A percentile compares a stretch with the other conserved stretches of the same genome.
phyloP scores from a whole-genome alignment of 1,140 invertebrate genomes.

The Leguminivora glycinivorella region DNA sequence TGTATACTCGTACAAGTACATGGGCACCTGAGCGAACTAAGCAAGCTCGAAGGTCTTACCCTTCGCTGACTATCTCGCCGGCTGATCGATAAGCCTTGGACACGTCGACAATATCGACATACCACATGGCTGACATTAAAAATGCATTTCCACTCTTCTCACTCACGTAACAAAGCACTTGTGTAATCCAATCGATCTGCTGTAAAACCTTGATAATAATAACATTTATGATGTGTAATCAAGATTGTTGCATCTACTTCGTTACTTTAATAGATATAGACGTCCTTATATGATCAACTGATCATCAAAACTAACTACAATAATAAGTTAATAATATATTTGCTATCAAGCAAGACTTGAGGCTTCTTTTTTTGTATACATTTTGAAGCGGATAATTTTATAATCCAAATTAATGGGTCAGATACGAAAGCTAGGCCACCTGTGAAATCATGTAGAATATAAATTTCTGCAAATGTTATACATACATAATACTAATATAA shows the following conservation, averaged over 20 bases:
- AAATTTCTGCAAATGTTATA: not conserved
- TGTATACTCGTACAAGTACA: not conserved
- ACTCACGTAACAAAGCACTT: constrained; percentile 23
- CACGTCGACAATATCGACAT: constrained; percentile 35
- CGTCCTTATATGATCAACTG: not conserved
- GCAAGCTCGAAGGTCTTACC: constrained; percentile 30
- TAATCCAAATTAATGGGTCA: not conserved
- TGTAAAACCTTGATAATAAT: constrained; percentile 6
- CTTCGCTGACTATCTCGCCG: constrained; percentile 18
- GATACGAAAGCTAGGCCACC: not conserved
- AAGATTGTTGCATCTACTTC: constrained; percentile 10
- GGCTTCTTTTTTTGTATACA: not conserved
- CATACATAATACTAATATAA: not conserved
- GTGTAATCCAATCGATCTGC: constrained; percentile 14
- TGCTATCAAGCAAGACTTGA: not conserved
- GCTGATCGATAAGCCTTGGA: constrained; percentile 40
- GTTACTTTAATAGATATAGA: not conserved
- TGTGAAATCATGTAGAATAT: not conserved
- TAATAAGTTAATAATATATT: not conserved
- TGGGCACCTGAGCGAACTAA: constrained; percentile 3
- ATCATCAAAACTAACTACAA: not conserved
- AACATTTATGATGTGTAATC: not conserved
- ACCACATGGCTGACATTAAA: constrained; percentile 34
- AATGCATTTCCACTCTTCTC: constrained; percentile 11
- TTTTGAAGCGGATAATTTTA: not conserved